phyloP scores from a whole-genome alignment of 2,797 vertebrate species.

The Takifugu ocellatus region DNA sequence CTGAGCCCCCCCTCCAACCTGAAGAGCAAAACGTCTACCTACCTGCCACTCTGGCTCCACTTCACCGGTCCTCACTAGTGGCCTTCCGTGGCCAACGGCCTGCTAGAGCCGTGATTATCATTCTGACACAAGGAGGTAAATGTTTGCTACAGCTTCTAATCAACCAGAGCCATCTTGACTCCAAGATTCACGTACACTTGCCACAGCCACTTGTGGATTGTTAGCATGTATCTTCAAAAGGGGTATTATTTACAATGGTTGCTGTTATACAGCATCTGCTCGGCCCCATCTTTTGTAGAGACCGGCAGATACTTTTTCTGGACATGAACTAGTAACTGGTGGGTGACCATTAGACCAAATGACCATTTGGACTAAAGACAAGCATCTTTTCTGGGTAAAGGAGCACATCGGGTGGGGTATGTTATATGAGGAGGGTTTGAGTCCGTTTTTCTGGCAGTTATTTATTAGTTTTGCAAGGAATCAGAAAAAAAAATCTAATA shows the following conservation, averaged over 20 bases:
- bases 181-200: constrained; percentile 40
- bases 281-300: no score
- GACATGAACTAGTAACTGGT: no score
- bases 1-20: constrained; percentile 42
- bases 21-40: constrained; percentile 45
- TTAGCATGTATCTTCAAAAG: neutral
- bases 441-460: no score
- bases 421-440: no score
- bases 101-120: constrained; percentile 64
- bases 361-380: no score
- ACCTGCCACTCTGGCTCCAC: constrained; percentile 48
- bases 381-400: no score
- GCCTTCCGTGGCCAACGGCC: constrained; percentile 46
- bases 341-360: no score
- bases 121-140: constrained; percentile 68
- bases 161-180: constrained; percentile 64
- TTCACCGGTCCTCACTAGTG: constrained; percentile 37
- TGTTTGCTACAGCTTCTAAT: constrained; percentile 57
- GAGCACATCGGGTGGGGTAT: no score
- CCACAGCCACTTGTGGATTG: constrained; percentile 44
- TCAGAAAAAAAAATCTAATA: no score
- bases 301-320: no score
- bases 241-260: neutral
- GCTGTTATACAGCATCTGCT: no score
- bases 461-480: no score